Evolutionary conservation across 30 jellyfish, hydroid and myxozoan genomes (phyloP).

Genomic region (Haliclystus octoradiatus): DNA sequence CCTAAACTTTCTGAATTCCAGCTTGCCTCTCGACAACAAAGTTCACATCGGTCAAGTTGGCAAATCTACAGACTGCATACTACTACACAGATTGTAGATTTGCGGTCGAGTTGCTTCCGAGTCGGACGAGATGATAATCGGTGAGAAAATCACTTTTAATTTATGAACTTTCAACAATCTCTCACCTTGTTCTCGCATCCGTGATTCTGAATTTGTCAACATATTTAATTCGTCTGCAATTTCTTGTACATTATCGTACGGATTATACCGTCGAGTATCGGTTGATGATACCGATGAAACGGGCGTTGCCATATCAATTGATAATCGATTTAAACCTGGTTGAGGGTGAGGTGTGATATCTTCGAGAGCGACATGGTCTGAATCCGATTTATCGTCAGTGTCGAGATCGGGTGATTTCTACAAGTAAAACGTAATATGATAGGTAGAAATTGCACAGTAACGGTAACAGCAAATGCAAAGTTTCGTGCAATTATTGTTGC

Average conservation of each 20-base stretch:
- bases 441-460: no score
- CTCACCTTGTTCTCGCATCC: slow-evolving; percentile 17
- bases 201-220: slow-evolving; percentile 6
- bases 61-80: no score
- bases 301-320: slow-evolving; percentile 11
- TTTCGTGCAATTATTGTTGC: no score
- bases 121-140: no score
- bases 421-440: no score
- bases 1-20: slow-evolving; percentile 4
- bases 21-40: not conserved
- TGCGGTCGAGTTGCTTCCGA: no score
- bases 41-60: no score
- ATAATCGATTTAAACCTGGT: slow-evolving; percentile 33
- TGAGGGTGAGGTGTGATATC: slow-evolving; percentile 60
- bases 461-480: no score
- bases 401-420: not conserved
- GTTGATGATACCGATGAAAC: slow-evolving; percentile 7
- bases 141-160: no score
- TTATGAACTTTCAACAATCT: no score
- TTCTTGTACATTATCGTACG: slow-evolving; percentile 31
- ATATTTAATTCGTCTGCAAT: not conserved
- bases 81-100: no score
- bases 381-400: slow-evolving; percentile 11
- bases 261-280: slow-evolving; percentile 27
- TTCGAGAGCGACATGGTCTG: slow-evolving; percentile 55